Evolutionary conservation across 2,113 vertebrate species (phyloP), one percentile per base, ranked within the genome.

Genomic region (Aix galericulata): DNA sequence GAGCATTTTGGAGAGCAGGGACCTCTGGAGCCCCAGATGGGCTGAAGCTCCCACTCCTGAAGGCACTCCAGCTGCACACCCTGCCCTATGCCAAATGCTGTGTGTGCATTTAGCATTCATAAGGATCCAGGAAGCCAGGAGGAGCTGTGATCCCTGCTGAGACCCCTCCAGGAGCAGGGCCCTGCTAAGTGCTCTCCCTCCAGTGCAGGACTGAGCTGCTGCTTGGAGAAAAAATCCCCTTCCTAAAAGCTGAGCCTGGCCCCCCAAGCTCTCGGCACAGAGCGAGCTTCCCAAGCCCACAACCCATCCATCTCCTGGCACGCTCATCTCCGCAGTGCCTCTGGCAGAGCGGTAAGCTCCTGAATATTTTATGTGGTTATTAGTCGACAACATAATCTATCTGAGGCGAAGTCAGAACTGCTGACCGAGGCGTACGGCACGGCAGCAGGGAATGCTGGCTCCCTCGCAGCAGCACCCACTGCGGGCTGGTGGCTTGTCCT

Each of bases 351-450:
- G 3, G 82, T 60, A 68, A 91, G 74, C 93, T 95, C 91, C 89
- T 97, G 94, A 96, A 97, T 96, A 93, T 97, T 97, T 97, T 53
- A 97, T 97, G 89, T 59, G 82, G 90, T 94, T 95, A 89, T 94
- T 94, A 92, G 84, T 72, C 46, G 77, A 91, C 87, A 85, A 66
- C 93, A 89, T 40, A 25, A 81, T 97, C 92, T 88, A 73, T 95
- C 78, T 82, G 73, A 91, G 92, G 83, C 63, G 86, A 85, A 92
- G 85, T 72, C 69, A 94, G 94, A 95, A 96, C 8, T 85, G 96
- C 97, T 96, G 96, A 95, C 88, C 81, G 17, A 79, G 74, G 91
- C 11, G 26, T 50, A 42, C 10, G 50, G 91, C 62, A 26, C 5
- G 8, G 69, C 2, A 6, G 53, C 9, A 5, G 86, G 68, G 63